phyloP scores from a whole-genome alignment of 2,888 invertebrate species.

The Doris montereyensis region DNA sequence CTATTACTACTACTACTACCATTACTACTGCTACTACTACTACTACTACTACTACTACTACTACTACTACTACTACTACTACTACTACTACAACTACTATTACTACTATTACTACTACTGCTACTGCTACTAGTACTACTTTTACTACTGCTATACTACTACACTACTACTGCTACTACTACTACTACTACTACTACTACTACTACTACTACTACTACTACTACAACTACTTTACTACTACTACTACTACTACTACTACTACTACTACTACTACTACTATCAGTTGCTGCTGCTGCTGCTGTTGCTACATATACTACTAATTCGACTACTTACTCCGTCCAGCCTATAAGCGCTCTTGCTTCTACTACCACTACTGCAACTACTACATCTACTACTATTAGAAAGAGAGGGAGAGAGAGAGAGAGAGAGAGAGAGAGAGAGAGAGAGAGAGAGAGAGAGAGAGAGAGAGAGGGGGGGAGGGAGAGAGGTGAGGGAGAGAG shows the following conservation, averaged over 20 bases:
- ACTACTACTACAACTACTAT: no score
- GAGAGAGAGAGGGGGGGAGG: neutral
- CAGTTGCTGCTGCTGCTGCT: no score
- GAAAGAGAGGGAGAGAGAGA: neutral
- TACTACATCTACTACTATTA: conserved; percentile 11
- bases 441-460: neutral
- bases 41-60: conserved; percentile 23
- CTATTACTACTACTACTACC: neutral
- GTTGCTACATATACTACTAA: no score
- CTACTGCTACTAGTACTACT: conserved; percentile 11
- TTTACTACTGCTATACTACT: neutral
- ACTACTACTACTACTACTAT: conserved; percentile 15
- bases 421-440: conserved; percentile 4
- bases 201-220: conserved; percentile 22
- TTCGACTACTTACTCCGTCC: no score
- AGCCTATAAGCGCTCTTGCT: no score
- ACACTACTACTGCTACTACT: conserved; percentile 27
- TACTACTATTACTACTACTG: conserved; percentile 7
- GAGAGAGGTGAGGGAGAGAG: no score
- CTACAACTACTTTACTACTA: no score
- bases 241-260: conserved; percentile 33
- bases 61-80: conserved; percentile 38
- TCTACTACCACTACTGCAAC: conserved; percentile 41
- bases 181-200: conserved; percentile 35
- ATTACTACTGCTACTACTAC: conserved; percentile 8